phyloP scores from a whole-genome alignment of 2,888 invertebrate genomes.

The Caenorhabditis afra region DNA sequence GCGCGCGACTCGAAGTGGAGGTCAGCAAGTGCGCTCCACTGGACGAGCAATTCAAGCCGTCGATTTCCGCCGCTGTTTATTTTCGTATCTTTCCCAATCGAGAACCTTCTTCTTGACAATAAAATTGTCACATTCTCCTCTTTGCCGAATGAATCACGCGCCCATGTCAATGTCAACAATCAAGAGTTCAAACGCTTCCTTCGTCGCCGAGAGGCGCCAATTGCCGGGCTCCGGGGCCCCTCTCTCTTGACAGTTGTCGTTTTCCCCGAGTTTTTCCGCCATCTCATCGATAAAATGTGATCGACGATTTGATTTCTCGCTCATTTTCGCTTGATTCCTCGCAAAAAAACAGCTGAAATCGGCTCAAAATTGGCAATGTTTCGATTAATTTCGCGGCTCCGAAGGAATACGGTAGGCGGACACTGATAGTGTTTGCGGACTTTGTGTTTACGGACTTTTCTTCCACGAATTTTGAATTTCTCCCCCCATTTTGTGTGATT shows the following conservation, averaged over 20 bases:
- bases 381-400: too few species aligned
- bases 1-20: too few species aligned
- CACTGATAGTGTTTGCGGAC: too few species aligned
- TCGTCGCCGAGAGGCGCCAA: neutral
- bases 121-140: neutral
- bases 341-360: neutral
- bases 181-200: slow-evolving; percentile 8
- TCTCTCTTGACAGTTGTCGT: slow-evolving; percentile 4
- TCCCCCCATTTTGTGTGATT: neutral
- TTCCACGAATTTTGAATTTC: too few species aligned
- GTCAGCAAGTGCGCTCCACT: too few species aligned
- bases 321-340: neutral
- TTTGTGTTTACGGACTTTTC: too few species aligned
- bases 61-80: too few species aligned
- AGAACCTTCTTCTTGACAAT: neutral
- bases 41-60: too few species aligned
- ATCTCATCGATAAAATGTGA: neutral
- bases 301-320: neutral
- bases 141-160: slow-evolving; percentile 3
- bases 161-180: slow-evolving; percentile 3
- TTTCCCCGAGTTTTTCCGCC: neutral
- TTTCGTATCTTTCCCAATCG: neutral
- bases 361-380: neutral
- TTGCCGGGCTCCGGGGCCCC: too few species aligned
- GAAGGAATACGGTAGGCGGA: too few species aligned